Evolutionary conservation across 1,140 invertebrate species (phyloP).

Genomic region (Asobara japonica): DNA sequence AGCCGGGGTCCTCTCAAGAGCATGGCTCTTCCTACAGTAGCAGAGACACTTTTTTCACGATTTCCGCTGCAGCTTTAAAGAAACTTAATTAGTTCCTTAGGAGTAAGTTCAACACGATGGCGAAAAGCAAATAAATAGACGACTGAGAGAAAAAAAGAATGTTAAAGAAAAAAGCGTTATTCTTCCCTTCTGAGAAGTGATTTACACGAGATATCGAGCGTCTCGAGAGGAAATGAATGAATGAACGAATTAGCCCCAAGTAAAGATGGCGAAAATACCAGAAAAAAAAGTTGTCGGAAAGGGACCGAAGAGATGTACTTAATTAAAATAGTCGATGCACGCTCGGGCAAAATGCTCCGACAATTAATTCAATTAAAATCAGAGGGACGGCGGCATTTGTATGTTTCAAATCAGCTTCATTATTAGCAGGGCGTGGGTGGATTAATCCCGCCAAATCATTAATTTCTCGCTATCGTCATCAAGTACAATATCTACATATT

Average conservation of each 20-base stretch:
- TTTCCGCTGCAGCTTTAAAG: not conserved
- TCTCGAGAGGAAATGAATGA: constrained; percentile 18
- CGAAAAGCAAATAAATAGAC: not conserved
- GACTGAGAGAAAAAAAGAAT: not conserved
- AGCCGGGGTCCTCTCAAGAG: no score
- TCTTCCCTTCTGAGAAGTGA: constrained; percentile 22
- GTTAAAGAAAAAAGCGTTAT: not conserved
- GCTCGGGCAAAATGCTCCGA: constrained; percentile 23
- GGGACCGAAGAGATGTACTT: not conserved
- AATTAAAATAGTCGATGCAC: constrained; percentile 29
- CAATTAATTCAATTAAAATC: constrained; percentile 46
- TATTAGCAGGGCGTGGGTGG: constrained; percentile 21
- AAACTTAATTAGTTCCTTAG: not conserved
- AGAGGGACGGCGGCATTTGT: not conserved
- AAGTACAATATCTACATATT: no score
- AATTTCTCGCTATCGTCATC: no score
- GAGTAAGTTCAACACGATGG: not conserved
- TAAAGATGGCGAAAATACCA: not conserved
- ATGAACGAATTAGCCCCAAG: constrained; percentile 30
- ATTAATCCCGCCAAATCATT: not conserved
- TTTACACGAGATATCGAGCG: constrained; percentile 27
- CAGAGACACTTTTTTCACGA: no score
- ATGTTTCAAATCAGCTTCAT: constrained; percentile 44
- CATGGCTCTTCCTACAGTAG: no score
- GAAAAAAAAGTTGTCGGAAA: not conserved